These are phyloP conservation scores for Lamellibrachia luymesi DNA, from an alignment of 1,140 invertebrate genomes.

Conservation along the genomic window DNA sequence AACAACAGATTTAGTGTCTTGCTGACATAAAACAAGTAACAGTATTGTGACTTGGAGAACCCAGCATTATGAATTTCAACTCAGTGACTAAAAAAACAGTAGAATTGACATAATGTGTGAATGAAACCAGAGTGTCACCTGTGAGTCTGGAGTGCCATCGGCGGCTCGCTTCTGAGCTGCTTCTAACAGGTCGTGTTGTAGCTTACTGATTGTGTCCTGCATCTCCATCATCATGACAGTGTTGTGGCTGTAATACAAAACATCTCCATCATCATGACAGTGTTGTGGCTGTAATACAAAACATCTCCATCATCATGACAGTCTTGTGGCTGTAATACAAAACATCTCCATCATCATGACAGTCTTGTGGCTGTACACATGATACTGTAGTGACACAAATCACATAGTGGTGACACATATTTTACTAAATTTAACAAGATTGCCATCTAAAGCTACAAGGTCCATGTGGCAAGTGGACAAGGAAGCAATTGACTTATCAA, in stretches of 20 bases:
- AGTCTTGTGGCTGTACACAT: not conserved
- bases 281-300: constrained; percentile 41
- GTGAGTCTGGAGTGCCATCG: not conserved
- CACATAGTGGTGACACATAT: no score
- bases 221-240: constrained; percentile 54
- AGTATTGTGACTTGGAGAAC: not conserved
- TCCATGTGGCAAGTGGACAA: no score
- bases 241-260: constrained; percentile 40
- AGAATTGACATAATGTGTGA: not conserved
- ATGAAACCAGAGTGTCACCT: constrained; percentile 7
- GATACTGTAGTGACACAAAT: no score
- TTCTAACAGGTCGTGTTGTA: constrained; percentile 47
- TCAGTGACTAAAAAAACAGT: not conserved
- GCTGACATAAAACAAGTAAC: no score
- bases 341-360: not conserved
- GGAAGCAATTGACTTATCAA: no score
- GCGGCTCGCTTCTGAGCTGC: constrained; percentile 33
- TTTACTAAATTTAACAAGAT: no score
- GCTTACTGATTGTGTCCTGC: constrained; percentile 52
- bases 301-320: not conserved
- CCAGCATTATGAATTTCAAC: not conserved
- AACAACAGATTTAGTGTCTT: not conserved
- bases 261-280: constrained; percentile 23
- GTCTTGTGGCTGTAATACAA: not conserved
- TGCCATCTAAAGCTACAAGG: no score